Evolutionary conservation across 1,140 invertebrate genomes (phyloP).

Genomic region (Solenopsis invicta): DNA sequence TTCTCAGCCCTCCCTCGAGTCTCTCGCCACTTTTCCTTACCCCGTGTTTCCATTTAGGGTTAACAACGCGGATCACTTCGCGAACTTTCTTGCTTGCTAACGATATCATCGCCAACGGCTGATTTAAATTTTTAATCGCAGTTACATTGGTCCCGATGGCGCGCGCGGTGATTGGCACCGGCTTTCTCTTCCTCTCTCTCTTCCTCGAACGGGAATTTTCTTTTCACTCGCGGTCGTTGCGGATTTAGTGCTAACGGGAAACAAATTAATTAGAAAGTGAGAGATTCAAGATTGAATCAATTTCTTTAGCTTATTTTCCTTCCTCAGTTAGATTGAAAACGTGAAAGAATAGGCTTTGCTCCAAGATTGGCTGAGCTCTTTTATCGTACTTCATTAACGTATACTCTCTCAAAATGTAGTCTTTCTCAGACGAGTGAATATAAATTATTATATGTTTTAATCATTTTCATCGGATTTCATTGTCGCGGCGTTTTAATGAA

Average conservation of each 20-base stretch:
- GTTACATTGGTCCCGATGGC: conserved; percentile 1
- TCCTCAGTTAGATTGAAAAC: background rate
- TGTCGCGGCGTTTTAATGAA: conserved; percentile 26
- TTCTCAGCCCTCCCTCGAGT: background rate
- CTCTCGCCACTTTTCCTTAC: background rate
- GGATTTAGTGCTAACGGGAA: background rate
- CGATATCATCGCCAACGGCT: conserved; percentile 18
- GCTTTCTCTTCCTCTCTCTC: background rate
- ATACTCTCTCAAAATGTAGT: background rate
- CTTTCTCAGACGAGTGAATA: background rate
- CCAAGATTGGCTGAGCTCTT: background rate
- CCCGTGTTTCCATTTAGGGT: conserved; percentile 26
- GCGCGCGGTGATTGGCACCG: background rate
- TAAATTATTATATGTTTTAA: conserved; percentile 1
- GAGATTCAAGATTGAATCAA: conserved; percentile 5
- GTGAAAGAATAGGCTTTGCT: background rate
- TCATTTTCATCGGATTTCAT: conserved; percentile 18
- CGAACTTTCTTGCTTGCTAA: conserved; percentile 52
- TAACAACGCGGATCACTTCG: background rate
- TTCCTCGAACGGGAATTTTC: background rate
- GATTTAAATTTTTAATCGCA: conserved; percentile 55
- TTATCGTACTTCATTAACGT: background rate
- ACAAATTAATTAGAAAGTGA: conserved; percentile 36
- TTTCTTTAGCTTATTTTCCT: background rate
- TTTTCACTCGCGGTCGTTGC: background rate